Evolutionary conservation across 2,888 invertebrate genomes (phyloP).

Genomic region (Xestia rhomboidea): DNA sequence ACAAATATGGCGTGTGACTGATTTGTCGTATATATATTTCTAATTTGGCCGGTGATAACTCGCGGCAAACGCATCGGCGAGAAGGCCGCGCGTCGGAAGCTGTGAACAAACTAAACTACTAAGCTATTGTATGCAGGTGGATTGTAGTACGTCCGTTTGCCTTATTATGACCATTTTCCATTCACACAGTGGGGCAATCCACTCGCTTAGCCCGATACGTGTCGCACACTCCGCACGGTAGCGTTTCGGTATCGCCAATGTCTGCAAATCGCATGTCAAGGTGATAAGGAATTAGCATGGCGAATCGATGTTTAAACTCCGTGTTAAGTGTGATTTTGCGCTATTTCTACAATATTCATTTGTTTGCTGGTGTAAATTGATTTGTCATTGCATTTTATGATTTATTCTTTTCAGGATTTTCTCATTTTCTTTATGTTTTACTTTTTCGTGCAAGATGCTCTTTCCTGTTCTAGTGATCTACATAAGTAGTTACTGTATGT

Average conservation of each 20-base stretch:
- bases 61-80: slow-evolving; percentile 73
- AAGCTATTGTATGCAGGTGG: slow-evolving; percentile 90
- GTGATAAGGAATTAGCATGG: slow-evolving; percentile 78
- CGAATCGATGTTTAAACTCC: slow-evolving; percentile 75
- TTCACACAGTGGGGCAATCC: slow-evolving; percentile 87
- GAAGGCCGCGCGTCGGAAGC: slow-evolving; percentile 87
- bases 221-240: slow-evolving; percentile 55
- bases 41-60: slow-evolving; percentile 70
- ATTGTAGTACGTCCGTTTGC: slow-evolving; percentile 87
- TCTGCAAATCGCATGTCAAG: slow-evolving; percentile 78
- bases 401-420: slow-evolving; percentile 7
- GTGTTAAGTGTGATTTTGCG: slow-evolving; percentile 63
- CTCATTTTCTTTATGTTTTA: not conserved
- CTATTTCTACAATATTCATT: slow-evolving; percentile 62
- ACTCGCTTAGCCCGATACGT: slow-evolving; percentile 71
- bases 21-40: slow-evolving; percentile 51
- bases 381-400: slow-evolving; percentile 29
- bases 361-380: slow-evolving; percentile 54
- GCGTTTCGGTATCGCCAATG: slow-evolving; percentile 69
- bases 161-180: slow-evolving; percentile 88
- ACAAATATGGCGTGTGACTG: slow-evolving; percentile 57
- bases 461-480: too few relatives aligned
- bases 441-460: not conserved
- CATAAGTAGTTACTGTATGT: not conserved
- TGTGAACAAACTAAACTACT: slow-evolving; percentile 87